Conservation (phyloP, 2,113 vertebrate genomes). For the Leiothrix lutea region DNA sequence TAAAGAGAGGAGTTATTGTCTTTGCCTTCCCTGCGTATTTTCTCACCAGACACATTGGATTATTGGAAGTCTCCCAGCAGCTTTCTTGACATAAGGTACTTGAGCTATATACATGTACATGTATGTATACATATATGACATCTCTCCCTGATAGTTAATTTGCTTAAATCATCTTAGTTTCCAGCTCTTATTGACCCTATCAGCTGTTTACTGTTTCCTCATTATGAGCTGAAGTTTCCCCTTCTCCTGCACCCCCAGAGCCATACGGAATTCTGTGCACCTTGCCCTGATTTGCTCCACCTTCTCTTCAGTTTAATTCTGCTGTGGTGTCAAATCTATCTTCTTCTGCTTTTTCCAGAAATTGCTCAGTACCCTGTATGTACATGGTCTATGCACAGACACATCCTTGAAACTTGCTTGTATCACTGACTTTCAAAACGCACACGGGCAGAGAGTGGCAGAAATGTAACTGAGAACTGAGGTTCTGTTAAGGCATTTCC, state of each 20-base stretch:
- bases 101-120: background rate
- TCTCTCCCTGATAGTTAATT: background rate
- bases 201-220: background rate
- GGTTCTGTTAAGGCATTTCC: background rate
- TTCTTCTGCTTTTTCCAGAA: background rate
- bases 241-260: background rate
- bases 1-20: background rate
- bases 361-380: background rate
- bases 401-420: background rate
- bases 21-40: background rate
- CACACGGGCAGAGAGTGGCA: background rate
- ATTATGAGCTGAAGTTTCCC: background rate
- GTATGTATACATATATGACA: too few relatives aligned
- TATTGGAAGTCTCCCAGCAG: background rate
- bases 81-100: background rate
- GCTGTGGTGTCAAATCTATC: background rate
- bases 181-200: background rate
- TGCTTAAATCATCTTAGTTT: background rate
- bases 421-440: background rate
- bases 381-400: background rate
- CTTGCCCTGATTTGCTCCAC: background rate
- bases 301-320: background rate
- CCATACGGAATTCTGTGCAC: accelerated
- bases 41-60: background rate
- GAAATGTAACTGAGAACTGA: background rate